phyloP scores from a whole-genome alignment of 1,140 invertebrate species.

The Batillaria attramentaria region DNA sequence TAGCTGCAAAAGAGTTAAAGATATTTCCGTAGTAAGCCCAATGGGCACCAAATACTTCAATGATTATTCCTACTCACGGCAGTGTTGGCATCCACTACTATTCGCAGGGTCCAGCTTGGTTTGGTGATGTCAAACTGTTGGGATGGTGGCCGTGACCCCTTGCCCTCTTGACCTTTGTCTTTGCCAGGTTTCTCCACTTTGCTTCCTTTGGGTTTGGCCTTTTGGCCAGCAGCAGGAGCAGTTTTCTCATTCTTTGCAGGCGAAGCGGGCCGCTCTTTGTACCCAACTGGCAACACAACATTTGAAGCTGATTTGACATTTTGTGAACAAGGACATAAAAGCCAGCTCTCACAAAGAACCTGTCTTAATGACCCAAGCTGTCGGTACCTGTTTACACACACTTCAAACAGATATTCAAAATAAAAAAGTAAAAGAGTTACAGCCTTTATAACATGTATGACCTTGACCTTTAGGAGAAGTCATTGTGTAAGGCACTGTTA shows the following conservation, averaged over 20 bases:
- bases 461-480: no score
- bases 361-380: no score
- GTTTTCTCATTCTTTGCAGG: slow-evolving; percentile 61
- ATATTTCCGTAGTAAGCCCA: no score
- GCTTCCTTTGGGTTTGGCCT: slow-evolving; percentile 54
- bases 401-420: no score
- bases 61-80: slow-evolving; percentile 64
- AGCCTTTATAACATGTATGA: no score
- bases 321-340: no score
- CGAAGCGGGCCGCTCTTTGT: slow-evolving; percentile 54
- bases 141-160: slow-evolving; percentile 63
- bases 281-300: slow-evolving; percentile 53
- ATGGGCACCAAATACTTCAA: neutral
- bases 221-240: slow-evolving; percentile 44
- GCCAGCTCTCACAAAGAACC: no score
- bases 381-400: no score
- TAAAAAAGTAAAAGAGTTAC: no score
- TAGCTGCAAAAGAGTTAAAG: no score
- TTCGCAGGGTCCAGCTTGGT: slow-evolving; percentile 67
- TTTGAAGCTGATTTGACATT: no score
- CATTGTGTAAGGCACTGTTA: no score
- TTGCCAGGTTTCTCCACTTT: slow-evolving; percentile 61
- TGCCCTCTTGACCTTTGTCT: slow-evolving; percentile 57
- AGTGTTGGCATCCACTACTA: slow-evolving; percentile 66
- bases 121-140: slow-evolving; percentile 69